Evolutionary conservation across 2,797 vertebrate genomes (phyloP).

Genomic region (Rhynchonycteris naso): DNA sequence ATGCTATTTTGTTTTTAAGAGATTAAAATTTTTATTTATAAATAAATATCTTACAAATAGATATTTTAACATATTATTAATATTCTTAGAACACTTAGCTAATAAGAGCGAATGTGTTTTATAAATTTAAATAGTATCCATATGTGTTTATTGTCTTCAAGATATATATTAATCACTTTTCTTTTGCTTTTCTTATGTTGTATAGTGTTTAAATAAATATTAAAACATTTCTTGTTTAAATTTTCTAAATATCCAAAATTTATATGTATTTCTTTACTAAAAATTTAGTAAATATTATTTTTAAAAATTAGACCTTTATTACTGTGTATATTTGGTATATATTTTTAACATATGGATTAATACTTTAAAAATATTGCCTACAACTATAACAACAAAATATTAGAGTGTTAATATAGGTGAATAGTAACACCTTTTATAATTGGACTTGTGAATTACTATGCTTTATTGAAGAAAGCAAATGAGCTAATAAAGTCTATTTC

Average conservation of each 20-base stretch:
- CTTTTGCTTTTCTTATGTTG: neutral
- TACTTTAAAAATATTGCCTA: neutral
- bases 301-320: neutral
- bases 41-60: neutral
- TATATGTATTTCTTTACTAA: neutral
- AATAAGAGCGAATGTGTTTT: neutral
- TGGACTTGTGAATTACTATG: neutral
- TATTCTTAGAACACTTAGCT: neutral
- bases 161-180: neutral
- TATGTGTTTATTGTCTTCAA: neutral
- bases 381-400: neutral
- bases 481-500: neutral
- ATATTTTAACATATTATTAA: neutral
- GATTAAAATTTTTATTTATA: neutral
- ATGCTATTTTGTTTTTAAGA: neutral
- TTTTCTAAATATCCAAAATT: neutral
- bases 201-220: neutral
- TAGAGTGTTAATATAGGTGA: neutral
- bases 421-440: neutral
- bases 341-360: neutral
- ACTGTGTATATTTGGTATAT: neutral
- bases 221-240: neutral
- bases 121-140: slow-evolving; percentile 1
- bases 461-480: slow-evolving; percentile 2
- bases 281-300: neutral